Base-by-base conservation (phyloP, 2,888 invertebrate species). In the Deladenus siricidicola region DNA sequence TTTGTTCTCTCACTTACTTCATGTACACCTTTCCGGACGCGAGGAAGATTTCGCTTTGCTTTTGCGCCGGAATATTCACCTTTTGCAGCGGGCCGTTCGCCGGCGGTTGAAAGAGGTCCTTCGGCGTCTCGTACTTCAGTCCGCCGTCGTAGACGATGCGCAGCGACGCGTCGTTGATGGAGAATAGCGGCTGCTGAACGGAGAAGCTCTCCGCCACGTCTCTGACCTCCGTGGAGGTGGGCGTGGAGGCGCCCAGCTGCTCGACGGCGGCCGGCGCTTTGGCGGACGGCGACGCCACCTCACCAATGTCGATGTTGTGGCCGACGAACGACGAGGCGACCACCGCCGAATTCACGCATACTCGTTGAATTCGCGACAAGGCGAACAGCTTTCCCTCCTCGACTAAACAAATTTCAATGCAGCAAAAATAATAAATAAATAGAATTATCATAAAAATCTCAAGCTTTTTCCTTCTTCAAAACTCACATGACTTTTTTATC, bases 11-110 rank as follows among this genome's bases (percentile, higher is more conserved):
- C n/a, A 42, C 42, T 17, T 17, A 42, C 42, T n/a, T 42, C 42
- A 42, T 42, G n/a, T 42, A 42, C n/a, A 74, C 71, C 45, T 66
- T 68, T 29, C 70, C 69, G 55, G 70, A 72, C 2, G 69, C 69
- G 26, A 66, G 48, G n/a, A 56, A 60, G 28, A 60, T 63, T 19
- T 63, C 56, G 21, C 50, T 64, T n/a, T 57, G 56, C 21, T 65
- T 64, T 8, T 67, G 34, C 26, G 60, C 54, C 1, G 70, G 68
- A 45, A 69, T 56, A 28, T 65, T 60, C 48, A 58, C 49, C 52
- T 47, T 47, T 2, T 66, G 49, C 39, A 63, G 58, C 30, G 66
- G 58, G 19, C 68, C 66, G 4, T 74, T 70, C 26, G 34, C 24
- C 6, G 75, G 74, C 26, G 65, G 47, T 24, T 56, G 51, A 65